Percentiles rank a stretch among this genome's conserved stretches.
Conservation (phyloP, 2,888 invertebrate genomes). For the Drosophila leonis region DNA sequence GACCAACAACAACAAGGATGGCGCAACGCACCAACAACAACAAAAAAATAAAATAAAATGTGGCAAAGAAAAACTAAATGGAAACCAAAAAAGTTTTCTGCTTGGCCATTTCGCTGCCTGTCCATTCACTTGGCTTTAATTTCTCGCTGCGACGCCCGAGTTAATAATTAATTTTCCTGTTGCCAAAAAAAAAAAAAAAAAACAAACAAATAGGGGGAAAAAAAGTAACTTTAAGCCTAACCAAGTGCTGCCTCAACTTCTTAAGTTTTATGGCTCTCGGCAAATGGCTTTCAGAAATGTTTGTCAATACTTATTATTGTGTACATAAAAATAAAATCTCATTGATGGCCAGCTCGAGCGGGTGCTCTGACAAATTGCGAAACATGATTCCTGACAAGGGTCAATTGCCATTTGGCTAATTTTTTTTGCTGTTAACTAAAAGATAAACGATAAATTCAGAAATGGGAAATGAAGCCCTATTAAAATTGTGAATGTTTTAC, state of each 20-base stretch:
- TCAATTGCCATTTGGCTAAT: constrained; percentile 40
- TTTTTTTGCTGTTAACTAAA: constrained; percentile 12
- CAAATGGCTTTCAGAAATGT: constrained; percentile 27
- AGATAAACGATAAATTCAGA: not conserved
- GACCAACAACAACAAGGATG: constrained; percentile 12
- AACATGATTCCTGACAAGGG: constrained; percentile 41
- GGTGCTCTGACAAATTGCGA: constrained; percentile 26
- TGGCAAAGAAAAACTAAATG: constrained; percentile 58
- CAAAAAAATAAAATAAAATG: constrained; percentile 8
- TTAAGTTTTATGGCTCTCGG: constrained; percentile 23
- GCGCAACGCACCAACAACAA: constrained; percentile 9
- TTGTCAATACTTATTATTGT: constrained; percentile 47
- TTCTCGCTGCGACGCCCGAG: constrained; percentile 37
- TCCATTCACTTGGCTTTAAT: constrained; percentile 57
- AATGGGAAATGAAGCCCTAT: too few relatives aligned
- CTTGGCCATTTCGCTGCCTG: constrained; percentile 44
- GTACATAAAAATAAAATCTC: constrained; percentile 31
- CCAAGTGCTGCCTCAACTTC: constrained; percentile 8
- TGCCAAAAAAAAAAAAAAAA: constrained; percentile 14
- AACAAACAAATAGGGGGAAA: not conserved
- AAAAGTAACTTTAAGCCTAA: constrained; percentile 34
- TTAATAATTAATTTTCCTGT: constrained; percentile 63
- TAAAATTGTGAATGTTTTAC: not conserved
- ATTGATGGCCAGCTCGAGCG: constrained; percentile 29
- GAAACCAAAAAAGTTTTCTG: constrained; percentile 65